Percentiles rank a stretch among this genome's conserved stretches.
phyloP scores from a whole-genome alignment of 2,797 vertebrate genomes.

The Crocidura indochinensis region DNA sequence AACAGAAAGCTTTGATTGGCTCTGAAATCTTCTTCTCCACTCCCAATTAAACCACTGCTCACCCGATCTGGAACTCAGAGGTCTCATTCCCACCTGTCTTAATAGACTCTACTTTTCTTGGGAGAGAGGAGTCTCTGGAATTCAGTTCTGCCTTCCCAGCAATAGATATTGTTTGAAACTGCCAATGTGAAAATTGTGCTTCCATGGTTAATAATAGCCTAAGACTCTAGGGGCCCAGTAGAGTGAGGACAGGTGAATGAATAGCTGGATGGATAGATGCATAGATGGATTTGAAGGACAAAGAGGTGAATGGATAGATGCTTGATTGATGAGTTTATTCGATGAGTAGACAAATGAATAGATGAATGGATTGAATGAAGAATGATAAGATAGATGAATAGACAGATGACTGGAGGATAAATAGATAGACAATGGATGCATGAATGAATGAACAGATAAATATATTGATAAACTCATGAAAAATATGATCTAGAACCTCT shows the following conservation, averaged over 20 bases:
- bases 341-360: too few relatives aligned
- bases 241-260: neutral
- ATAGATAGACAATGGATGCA: neutral
- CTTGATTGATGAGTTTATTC: too few relatives aligned
- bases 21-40: neutral
- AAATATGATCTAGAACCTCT: neutral
- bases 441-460: neutral
- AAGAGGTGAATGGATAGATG: neutral
- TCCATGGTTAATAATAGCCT: slow-evolving; percentile 12
- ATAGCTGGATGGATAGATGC: neutral
- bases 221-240: neutral
- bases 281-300: too few relatives aligned
- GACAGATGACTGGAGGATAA: neutral
- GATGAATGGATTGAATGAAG: too few relatives aligned
- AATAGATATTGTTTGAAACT: neutral
- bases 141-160: neutral
- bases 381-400: too few relatives aligned
- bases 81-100: neutral
- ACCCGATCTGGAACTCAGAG: neutral
- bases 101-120: neutral
- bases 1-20: too few relatives aligned
- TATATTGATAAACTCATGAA: neutral
- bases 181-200: neutral
- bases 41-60: rapidly evolving
- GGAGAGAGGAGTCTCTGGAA: neutral